Conservation (phyloP, 2,888 invertebrate genomes). For the Thera britannica region DNA sequence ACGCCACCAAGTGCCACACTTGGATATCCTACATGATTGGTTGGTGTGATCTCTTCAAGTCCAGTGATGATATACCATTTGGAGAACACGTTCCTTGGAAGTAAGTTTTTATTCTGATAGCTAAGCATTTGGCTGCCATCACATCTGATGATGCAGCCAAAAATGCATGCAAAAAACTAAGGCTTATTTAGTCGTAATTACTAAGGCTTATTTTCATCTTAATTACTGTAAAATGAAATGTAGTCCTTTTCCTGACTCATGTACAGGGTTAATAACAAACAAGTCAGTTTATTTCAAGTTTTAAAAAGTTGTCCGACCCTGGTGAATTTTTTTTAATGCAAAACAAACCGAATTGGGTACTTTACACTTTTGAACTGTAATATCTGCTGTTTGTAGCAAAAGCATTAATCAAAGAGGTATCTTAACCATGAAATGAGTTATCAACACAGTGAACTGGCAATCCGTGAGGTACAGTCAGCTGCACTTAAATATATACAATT, state of each 20-base stretch:
- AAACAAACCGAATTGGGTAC: neutral
- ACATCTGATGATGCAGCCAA: too few relatives aligned
- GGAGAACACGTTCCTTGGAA: slow-evolving; percentile 78
- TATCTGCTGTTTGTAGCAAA: neutral
- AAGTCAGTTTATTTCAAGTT: neutral
- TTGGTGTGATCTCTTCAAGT: slow-evolving; percentile 69
- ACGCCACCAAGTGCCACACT: slow-evolving; percentile 79
- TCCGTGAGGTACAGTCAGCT: slow-evolving; percentile 10
- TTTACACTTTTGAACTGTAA: neutral
- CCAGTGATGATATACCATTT: slow-evolving; percentile 69
- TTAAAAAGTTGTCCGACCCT: neutral
- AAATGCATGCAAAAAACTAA: too few relatives aligned
- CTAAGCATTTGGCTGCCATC: too few relatives aligned
- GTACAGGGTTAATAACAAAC: neutral
- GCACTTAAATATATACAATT: too few relatives aligned
- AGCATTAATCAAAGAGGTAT: slow-evolving; percentile 10
- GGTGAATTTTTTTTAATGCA: neutral
- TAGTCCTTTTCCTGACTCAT: neutral
- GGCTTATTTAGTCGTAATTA: too few relatives aligned
- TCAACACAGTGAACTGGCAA: slow-evolving; percentile 16
- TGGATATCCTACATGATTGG: slow-evolving; percentile 83
- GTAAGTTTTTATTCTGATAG: slow-evolving; percentile 58
- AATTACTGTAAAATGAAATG: neutral
- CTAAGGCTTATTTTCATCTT: too few relatives aligned
- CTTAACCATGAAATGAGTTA: slow-evolving; percentile 21